Evolutionary conservation across 2,113 vertebrate species (phyloP), one percentile per base, ranked within the genome.

Genomic region (Hippocampus comes): DNA sequence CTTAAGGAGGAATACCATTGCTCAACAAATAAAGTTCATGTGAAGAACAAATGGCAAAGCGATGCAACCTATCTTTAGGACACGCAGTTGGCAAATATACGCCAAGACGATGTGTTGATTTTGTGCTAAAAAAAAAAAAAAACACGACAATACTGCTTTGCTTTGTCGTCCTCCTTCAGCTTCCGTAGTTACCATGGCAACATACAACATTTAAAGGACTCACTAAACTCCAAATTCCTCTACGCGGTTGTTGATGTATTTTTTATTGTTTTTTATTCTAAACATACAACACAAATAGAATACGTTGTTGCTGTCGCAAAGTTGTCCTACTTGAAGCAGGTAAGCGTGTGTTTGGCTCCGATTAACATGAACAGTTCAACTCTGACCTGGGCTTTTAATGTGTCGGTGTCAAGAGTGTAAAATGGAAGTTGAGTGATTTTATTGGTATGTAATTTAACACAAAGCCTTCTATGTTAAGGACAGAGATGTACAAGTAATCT

Each of bases 161-260:
- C 20, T 2, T 17, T 7, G 1, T 4, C 80, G 84, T 82, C 76
- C 87, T 74, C 80, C 59, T 23, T 30, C 25, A 2, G 48, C 0
- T 69, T 23, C 86, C 75, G 73, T 91, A 72, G n/a, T 82, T 78
- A 55, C 80, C n/a, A 75, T 74, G 56, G 74, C 0, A 14, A 64
- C 6, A 3, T 68, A 73, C n/a, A 74, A 74, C 73, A 17, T 75
- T 70, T n/a, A 59, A 69, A 59, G 67, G 82, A 42, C 64, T 82
- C 79, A 9, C 7, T 0, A 0, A 5, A 14, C 1, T 1, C 61
- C 27, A 57, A 70, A 75, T 12, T 56, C 68, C 17, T 10, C 2
- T 9, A 15, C 30, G 23, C 1, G 9, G 2, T 0, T 17, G 3
- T 20, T 7, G 7, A n/a, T 60, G n/a, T 4, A 17, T 2, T 43